These are phyloP conservation scores for Sibirionetta formosa DNA, from an alignment of 2,797 vertebrate species.

Conservation along the genomic window DNA sequence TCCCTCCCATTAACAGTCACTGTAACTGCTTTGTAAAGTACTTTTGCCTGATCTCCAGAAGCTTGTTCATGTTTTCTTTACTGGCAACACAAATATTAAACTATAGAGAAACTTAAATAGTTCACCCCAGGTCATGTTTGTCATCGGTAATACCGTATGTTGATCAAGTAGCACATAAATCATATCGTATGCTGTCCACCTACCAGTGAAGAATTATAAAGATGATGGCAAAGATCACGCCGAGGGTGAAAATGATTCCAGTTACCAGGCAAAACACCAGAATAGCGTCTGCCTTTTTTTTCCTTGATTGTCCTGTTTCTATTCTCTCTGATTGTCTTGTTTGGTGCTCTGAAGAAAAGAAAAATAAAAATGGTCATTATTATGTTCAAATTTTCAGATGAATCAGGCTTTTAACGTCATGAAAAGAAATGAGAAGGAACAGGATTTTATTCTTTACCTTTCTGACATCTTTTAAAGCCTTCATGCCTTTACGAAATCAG, in stretches of 20 bases:
- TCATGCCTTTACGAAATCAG: background rate
- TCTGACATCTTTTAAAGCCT: background rate
- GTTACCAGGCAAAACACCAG: constrained; percentile 62
- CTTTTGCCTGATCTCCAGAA: background rate
- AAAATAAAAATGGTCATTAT: background rate
- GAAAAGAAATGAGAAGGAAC: background rate
- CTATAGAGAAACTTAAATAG: background rate
- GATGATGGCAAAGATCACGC: constrained; percentile 61
- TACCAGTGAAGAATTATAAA: constrained; percentile 74
- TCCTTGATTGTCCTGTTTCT: constrained; percentile 12
- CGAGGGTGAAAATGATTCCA: constrained; percentile 58
- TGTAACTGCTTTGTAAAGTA: background rate
- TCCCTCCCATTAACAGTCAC: background rate
- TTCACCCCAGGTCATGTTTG: background rate
- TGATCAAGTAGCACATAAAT: background rate
- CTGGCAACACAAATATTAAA: constrained; percentile 1
- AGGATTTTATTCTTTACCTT: background rate
- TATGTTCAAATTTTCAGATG: background rate
- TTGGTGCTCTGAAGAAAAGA: constrained; percentile 60
- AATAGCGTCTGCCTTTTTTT: constrained; percentile 15
- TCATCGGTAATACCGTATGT: background rate
- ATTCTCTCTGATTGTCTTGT: background rate
- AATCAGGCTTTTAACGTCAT: background rate
- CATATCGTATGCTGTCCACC: constrained; percentile 11
- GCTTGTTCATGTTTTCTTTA: background rate